A percentile compares a stretch with the other conserved stretches of the same genome.
phyloP scores from a whole-genome alignment of 2,113 vertebrate genomes.

The Aphyosemion australe region DNA sequence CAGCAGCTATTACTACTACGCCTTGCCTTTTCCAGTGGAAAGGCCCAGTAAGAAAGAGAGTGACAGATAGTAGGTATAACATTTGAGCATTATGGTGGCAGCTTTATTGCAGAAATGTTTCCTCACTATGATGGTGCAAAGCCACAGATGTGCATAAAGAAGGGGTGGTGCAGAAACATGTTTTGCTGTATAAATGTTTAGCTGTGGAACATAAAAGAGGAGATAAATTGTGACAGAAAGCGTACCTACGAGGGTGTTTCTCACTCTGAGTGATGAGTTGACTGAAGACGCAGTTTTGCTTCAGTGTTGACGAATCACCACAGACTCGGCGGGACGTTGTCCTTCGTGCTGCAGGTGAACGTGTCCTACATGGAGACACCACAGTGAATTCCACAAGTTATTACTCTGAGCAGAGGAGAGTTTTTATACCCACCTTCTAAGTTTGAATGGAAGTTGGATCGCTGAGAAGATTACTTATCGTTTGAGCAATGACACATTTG shows the following conservation, averaged over 20 bases:
- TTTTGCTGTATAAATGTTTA: no score
- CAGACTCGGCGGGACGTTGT: constrained; percentile 11
- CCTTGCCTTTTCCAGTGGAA: no score
- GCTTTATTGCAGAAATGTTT: no score
- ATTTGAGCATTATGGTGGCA: no score
- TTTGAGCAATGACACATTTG: constrained; percentile 17
- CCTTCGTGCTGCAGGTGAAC: constrained; percentile 17
- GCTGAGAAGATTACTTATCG: constrained; percentile 12
- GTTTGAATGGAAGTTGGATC: constrained; percentile 11
- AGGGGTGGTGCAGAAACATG: no score
- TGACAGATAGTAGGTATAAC: no score
- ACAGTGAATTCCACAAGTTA: constrained; percentile 4
- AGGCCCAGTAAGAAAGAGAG: no score
- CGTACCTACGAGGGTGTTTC: not conserved
- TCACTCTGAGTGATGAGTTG: not conserved
- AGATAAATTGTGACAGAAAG: not conserved
- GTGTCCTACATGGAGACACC: constrained; percentile 38
- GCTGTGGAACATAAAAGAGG: no score
- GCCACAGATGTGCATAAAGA: no score
- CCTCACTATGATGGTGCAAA: no score
- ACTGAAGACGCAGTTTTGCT: constrained; percentile 7
- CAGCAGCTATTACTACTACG: no score
- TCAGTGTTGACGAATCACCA: constrained; percentile 43
- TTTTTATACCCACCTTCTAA: constrained; percentile 31
- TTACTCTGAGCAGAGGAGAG: not conserved